Base-by-base conservation (phyloP, 1,140 invertebrate genomes). In the Lepeophtheirus salmonis region DNA sequence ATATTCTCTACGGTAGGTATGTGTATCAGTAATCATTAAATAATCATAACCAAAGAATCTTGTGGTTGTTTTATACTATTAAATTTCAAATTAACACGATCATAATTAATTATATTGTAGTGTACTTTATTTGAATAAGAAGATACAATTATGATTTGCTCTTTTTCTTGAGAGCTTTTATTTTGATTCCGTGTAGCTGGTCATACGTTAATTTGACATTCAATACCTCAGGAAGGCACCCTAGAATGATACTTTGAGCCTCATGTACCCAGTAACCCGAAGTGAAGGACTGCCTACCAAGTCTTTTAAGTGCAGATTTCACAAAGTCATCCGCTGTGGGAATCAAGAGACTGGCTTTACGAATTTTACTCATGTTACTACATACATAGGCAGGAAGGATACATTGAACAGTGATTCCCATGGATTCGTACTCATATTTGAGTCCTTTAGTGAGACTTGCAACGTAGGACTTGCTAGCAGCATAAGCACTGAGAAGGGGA, bases 401-500 rank as follows among this genome's bases (percentile, higher is more conserved):
- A 22, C 70, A 74, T 67, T 77, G 76, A 3, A 77, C 67, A 17
- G 69, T 67, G 21, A 77, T 70, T 17, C 74, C 74, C 14, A 68
- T 63, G 17, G 67, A 59, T 16, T 65, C 61, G 62, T 76, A 76
- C 63, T 77, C 76, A 63, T 71, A 71, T n/a, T 68, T 64, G 26
- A 77, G 62, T 12, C 70, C 70, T 63, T 67, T 65, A 0, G 69
- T 68, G 64, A 75, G 74, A 62, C 68, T 72, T 62, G 74, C 72
- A 6, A 75, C 66, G 62, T 65, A 67, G 0, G 65, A 50, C 65
- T 66, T 77, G 16, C 73, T 73, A 14, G 75, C 75, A 13, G 75
- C 71, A 64, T 77, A 77, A 1, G 75, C 72, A 26, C 74, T 72
- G 69, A 76, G 73, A 62, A 75, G 68, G 16, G 75, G 75, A 4